Evolutionary conservation across 2,888 invertebrate species (phyloP).

Genomic region (Ectobius pallidus): DNA sequence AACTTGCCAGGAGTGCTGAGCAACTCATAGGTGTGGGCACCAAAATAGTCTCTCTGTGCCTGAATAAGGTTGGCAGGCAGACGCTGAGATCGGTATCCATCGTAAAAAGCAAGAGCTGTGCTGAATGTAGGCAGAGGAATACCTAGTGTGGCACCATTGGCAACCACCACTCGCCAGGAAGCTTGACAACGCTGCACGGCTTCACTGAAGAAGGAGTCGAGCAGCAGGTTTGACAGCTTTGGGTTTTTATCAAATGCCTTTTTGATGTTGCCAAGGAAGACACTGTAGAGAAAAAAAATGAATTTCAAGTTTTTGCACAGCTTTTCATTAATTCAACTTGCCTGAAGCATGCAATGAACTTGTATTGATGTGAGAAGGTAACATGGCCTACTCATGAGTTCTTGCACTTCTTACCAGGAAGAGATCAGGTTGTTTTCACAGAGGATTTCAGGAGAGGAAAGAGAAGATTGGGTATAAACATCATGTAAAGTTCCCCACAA

Average conservation of each 20-base stretch:
- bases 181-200: constrained; percentile 81
- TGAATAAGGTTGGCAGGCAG: constrained; percentile 96
- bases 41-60: constrained; percentile 98
- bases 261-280: constrained; percentile 90
- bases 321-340: no score
- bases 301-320: background rate
- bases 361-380: no score
- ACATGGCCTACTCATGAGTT: no score
- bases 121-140: constrained; percentile 93
- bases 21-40: constrained; percentile 97
- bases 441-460: no score
- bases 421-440: no score
- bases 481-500: no score
- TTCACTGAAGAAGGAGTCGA: constrained; percentile 91
- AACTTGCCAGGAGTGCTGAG: constrained; percentile 84
- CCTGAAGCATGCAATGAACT: no score
- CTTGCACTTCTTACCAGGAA: no score
- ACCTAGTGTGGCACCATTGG: constrained; percentile 73
- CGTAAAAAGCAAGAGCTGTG: constrained; percentile 95
- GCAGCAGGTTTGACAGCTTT: constrained; percentile 80
- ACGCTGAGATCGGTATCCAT: constrained; percentile 86
- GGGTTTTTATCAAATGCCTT: constrained; percentile 91
- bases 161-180: constrained; percentile 86
- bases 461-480: no score
- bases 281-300: constrained; percentile 58